Conservation (phyloP, 1,140 invertebrate species). For the Agrilus planipennis region DNA sequence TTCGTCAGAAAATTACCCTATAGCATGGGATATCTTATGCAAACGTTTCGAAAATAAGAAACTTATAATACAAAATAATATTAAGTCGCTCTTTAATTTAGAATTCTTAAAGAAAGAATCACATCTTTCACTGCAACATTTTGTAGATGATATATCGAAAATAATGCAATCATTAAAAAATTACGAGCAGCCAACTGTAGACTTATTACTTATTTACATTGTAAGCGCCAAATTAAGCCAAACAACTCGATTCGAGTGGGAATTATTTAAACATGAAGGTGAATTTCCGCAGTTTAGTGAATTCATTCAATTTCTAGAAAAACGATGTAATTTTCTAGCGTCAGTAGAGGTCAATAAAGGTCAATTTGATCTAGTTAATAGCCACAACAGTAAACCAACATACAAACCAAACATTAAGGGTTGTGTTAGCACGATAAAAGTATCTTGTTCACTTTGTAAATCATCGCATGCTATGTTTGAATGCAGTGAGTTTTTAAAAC, state of each 20-base stretch:
- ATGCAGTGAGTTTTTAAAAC: background rate
- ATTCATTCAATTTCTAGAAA: too few relatives aligned
- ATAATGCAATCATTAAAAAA: background rate
- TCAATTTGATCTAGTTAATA: background rate
- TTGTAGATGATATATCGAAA: constrained; percentile 1
- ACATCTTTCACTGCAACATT: background rate
- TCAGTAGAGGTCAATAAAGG: background rate
- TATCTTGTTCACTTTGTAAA: background rate
- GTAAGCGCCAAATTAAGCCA: background rate
- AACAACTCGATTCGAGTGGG: background rate
- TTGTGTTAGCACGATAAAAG: background rate
- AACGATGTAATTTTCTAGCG: too few relatives aligned
- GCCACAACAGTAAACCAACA: background rate
- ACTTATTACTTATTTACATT: background rate
- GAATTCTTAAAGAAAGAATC: constrained; percentile 3
- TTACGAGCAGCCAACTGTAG: background rate
- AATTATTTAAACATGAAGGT: background rate
- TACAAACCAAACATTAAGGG: background rate
- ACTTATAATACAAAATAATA: background rate
- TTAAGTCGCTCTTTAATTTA: constrained; percentile 2
- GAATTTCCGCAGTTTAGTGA: too few relatives aligned
- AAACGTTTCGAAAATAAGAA: constrained; percentile 2
- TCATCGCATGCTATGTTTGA: background rate
- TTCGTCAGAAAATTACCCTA: background rate
- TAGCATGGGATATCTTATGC: constrained; percentile 3